These are phyloP conservation scores for Drosophila anceps DNA, from an alignment of 2,888 invertebrate genomes.

Conservation along the genomic window DNA sequence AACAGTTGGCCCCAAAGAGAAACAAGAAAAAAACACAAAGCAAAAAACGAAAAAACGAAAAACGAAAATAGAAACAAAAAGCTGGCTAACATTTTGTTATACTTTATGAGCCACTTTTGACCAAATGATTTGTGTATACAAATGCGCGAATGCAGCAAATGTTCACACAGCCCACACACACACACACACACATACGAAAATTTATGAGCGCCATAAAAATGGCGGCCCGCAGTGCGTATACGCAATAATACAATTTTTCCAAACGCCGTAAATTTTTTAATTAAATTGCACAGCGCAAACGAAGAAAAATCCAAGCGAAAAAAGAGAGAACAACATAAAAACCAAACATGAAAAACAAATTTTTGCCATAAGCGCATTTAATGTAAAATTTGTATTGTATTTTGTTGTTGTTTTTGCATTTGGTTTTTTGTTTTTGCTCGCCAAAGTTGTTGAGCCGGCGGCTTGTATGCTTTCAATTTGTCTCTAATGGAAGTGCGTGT, in stretches of 20 bases:
- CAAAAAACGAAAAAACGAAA: background rate
- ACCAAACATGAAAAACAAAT: constrained; percentile 40
- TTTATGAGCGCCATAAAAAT: constrained; percentile 61
- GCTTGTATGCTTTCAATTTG: constrained; percentile 72
- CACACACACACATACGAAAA: constrained; percentile 5
- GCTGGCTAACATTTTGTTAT: constrained; percentile 40
- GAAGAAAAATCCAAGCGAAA: constrained; percentile 20
- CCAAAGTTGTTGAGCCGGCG: constrained; percentile 36
- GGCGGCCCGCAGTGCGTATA: constrained; percentile 63
- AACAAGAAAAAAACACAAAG: background rate
- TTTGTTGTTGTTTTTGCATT: background rate
- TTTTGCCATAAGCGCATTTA: constrained; percentile 38
- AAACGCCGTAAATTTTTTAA: constrained; percentile 64
- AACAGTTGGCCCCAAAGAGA: background rate
- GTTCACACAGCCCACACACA: background rate
- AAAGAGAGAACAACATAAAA: constrained; percentile 17
- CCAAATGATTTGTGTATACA: constrained; percentile 57
- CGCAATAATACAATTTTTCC: constrained; percentile 46
- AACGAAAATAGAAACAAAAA: constrained; percentile 7
- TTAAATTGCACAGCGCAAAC: constrained; percentile 58
- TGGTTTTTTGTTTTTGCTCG: constrained; percentile 16
- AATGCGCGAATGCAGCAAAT: constrained; percentile 37
- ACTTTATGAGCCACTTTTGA: constrained; percentile 61
- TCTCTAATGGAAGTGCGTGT: constrained; percentile 23
- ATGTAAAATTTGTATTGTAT: constrained; percentile 24